A percentile compares a stretch with the other conserved stretches of the same genome.
Conservation (phyloP, 2,888 invertebrate species). For the Calameuta filiformis region DNA sequence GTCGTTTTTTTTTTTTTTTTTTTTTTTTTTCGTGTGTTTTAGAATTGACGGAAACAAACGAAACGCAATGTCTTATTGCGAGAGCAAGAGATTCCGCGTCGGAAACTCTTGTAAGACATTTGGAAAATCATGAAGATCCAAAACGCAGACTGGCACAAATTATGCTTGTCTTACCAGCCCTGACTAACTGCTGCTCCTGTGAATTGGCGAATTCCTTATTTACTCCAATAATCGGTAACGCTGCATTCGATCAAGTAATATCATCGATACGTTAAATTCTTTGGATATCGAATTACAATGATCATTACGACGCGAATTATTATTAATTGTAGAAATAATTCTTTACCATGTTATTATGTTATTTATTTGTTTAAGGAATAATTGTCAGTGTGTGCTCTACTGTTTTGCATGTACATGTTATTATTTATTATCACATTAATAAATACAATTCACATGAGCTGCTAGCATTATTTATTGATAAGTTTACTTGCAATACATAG, state of each 20-base stretch:
- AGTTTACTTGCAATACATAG: too few relatives aligned
- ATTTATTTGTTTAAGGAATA: too few relatives aligned
- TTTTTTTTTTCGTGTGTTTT: neutral
- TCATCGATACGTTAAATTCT: constrained; percentile 48
- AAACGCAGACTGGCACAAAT: constrained; percentile 46
- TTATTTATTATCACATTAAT: too few relatives aligned
- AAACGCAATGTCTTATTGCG: constrained; percentile 37
- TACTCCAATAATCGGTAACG: constrained; percentile 53
- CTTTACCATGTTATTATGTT: too few relatives aligned
- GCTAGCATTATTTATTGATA: too few relatives aligned
- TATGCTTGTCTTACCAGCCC: constrained; percentile 49
- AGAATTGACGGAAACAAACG: constrained; percentile 49
- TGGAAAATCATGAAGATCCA: constrained; percentile 38
- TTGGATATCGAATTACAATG: too few relatives aligned
- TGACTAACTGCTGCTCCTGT: constrained; percentile 51
- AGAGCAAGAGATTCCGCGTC: constrained; percentile 44
- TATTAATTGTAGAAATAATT: too few relatives aligned
- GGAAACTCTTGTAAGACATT: constrained; percentile 45
- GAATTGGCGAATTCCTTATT: constrained; percentile 52
- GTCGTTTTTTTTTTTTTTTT: constrained; percentile 2
- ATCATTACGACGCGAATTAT: too few relatives aligned
- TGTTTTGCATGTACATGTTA: too few relatives aligned
- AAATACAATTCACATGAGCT: too few relatives aligned
- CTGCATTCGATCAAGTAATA: constrained; percentile 53
- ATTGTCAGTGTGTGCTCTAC: too few relatives aligned